Conservation (phyloP, 92 coral and sea anemone species). For the Actinostola sp. region DNA sequence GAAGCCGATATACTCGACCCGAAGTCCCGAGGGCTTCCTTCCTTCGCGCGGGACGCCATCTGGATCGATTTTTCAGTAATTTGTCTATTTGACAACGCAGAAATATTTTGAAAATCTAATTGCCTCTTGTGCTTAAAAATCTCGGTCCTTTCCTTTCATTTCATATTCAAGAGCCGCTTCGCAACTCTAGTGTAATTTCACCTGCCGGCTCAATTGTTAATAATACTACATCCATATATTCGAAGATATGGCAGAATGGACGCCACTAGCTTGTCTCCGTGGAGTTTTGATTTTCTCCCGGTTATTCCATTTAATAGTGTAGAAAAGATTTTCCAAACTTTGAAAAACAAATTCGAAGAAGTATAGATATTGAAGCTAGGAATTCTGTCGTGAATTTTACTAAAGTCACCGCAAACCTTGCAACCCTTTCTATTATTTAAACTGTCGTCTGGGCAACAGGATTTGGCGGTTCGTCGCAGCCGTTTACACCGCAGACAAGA, state of each 20-base stretch:
- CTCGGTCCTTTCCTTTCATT: background rate
- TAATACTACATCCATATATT: background rate
- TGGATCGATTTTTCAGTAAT: background rate
- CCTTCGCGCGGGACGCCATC: background rate
- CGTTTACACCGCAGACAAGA: conserved; percentile 71
- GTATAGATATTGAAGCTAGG: conserved; percentile 13
- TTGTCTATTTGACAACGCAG: background rate
- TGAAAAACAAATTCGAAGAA: conserved; percentile 37
- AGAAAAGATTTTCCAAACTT: conserved; percentile 23
- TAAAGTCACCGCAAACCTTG: conserved; percentile 7
- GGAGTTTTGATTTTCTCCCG: background rate
- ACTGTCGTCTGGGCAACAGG: conserved; percentile 72
- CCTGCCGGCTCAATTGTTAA: background rate
- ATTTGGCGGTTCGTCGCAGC: conserved; percentile 68
- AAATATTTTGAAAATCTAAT: background rate
- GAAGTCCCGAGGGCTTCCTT: too few relatives aligned
- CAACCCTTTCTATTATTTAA: conserved; percentile 12
- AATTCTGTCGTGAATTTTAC: background rate
- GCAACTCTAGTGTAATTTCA: background rate
- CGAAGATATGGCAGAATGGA: conserved; percentile 3
- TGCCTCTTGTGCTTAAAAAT: background rate
- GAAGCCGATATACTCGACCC: too few relatives aligned
- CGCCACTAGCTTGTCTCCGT: conserved; percentile 3
- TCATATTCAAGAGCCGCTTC: background rate
- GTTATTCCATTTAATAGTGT: conserved; percentile 1